phyloP scores from a whole-genome alignment of 2,888 invertebrate species.

The Brenthis ino region DNA sequence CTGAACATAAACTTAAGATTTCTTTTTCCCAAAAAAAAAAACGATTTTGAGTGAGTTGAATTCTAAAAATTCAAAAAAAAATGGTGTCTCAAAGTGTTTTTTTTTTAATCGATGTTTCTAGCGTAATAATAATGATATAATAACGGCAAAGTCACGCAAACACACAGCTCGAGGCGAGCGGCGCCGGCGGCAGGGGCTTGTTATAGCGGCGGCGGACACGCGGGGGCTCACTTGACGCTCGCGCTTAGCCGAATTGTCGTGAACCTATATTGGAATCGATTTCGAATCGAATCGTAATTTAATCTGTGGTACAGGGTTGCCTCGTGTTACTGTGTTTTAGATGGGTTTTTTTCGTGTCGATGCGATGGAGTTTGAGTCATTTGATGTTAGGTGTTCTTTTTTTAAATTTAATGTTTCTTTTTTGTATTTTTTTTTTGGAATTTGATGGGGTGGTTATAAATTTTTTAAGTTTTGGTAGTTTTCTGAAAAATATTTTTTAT shows the following conservation, averaged over 20 bases:
- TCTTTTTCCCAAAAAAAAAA: not conserved
- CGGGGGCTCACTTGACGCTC: conserved; percentile 31
- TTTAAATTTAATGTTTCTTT: not conserved
- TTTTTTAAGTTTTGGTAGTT: too few relatives aligned
- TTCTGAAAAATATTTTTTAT: too few relatives aligned
- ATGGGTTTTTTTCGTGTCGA: not conserved
- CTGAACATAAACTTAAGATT: not conserved
- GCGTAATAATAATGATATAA: conserved; percentile 19
- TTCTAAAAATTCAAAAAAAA: too few relatives aligned
- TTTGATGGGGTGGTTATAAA: not conserved
- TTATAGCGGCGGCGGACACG: conserved; percentile 32
- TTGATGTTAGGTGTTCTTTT: conserved; percentile 1
- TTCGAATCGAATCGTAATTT: not conserved
- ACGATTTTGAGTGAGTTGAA: not conserved
- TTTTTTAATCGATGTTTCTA: conserved; percentile 17
- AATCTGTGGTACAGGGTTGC: not conserved
- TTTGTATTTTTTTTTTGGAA: not conserved
- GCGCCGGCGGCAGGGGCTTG: conserved; percentile 37
- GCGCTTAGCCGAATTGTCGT: not conserved
- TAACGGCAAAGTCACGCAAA: conserved; percentile 37
- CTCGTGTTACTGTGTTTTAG: not conserved
- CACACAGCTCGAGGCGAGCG: conserved; percentile 37
- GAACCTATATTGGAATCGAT: not conserved
- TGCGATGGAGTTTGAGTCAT: conserved; percentile 13
- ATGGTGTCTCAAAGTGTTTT: conserved; percentile 3